Conservation (phyloP, 2,113 vertebrate genomes). For the Pollachius pollachius region DNA sequence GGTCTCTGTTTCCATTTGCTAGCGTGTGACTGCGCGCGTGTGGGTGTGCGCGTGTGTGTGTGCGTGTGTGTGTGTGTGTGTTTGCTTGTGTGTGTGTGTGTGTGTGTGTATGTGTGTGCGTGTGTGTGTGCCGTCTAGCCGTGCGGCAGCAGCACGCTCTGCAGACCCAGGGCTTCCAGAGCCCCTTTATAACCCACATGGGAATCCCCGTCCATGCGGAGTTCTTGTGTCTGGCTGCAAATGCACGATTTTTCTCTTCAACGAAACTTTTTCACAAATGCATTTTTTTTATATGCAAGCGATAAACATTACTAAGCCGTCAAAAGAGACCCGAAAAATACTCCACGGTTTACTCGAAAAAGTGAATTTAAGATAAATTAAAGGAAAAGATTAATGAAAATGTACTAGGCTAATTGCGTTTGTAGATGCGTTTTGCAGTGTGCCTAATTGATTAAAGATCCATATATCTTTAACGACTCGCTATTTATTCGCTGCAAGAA, state of each 20-base stretch:
- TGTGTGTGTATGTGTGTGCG: too few species aligned
- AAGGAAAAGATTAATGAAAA: too few species aligned
- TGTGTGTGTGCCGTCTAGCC: slow-evolving; percentile 57
- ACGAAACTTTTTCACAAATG: neutral
- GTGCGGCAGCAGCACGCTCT: slow-evolving; percentile 67
- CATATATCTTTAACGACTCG: neutral
- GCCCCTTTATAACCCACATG: slow-evolving; percentile 84
- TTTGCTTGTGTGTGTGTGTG: neutral
- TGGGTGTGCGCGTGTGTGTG: slow-evolving; percentile 39
- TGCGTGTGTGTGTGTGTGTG: slow-evolving; percentile 51
- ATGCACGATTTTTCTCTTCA: slow-evolving; percentile 2
- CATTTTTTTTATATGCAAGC: too few species aligned
- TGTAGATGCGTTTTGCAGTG: too few species aligned
- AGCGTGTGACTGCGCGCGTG: slow-evolving; percentile 40
- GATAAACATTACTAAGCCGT: too few species aligned
- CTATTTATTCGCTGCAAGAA: neutral
- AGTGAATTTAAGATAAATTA: too few species aligned
- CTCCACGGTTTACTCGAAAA: too few species aligned
- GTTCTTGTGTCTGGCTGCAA: slow-evolving; percentile 29
- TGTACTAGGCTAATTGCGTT: too few species aligned
- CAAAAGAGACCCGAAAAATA: too few species aligned
- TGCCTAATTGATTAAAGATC: too few species aligned
- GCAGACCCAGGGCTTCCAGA: slow-evolving; percentile 74
- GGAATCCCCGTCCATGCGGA: slow-evolving; percentile 71
- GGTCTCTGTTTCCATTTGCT: slow-evolving; percentile 89